These are phyloP conservation scores for Buceros bicornis DNA, from an alignment of 2,797 vertebrate genomes.

Conservation along the genomic window DNA sequence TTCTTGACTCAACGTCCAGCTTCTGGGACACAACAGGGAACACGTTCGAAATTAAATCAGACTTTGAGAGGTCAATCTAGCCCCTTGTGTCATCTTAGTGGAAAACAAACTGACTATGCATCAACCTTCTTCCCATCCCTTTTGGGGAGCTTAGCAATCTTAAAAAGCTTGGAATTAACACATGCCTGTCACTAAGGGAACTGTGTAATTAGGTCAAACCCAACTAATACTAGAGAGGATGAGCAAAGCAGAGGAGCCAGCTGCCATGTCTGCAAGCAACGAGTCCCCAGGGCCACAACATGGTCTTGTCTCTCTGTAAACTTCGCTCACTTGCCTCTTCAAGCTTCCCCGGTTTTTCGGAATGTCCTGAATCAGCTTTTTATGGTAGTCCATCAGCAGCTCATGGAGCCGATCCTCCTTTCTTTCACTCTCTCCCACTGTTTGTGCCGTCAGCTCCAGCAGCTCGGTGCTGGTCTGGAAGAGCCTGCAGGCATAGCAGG, in stretches of 20 bases:
- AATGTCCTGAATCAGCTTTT: constrained; percentile 88
- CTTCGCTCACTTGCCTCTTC: constrained; percentile 84
- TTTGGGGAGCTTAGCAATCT: background rate
- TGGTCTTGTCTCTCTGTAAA: accelerated
- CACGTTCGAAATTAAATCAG: background rate
- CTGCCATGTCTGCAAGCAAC: accelerated
- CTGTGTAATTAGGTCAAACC: background rate
- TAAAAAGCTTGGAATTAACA: background rate
- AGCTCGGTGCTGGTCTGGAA: constrained; percentile 94
- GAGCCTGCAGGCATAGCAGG: constrained; percentile 94
- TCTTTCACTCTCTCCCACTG: constrained; percentile 83
- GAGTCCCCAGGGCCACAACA: background rate
- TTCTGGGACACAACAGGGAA: constrained; percentile 78
- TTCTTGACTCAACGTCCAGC: constrained; percentile 89
- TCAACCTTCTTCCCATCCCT: background rate
- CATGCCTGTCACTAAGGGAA: accelerated
- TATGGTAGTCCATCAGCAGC: constrained; percentile 91
- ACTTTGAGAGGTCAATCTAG: background rate
- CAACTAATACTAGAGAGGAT: background rate
- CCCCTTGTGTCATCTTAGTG: background rate
- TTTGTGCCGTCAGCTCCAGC: constrained; percentile 90
- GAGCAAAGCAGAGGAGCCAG: background rate
- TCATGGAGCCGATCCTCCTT: constrained; percentile 90
- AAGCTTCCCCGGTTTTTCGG: constrained; percentile 82
- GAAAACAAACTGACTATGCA: background rate